Conservation (phyloP, 2,797 vertebrate genomes). For the Rhabdophis nuchalis region DNA sequence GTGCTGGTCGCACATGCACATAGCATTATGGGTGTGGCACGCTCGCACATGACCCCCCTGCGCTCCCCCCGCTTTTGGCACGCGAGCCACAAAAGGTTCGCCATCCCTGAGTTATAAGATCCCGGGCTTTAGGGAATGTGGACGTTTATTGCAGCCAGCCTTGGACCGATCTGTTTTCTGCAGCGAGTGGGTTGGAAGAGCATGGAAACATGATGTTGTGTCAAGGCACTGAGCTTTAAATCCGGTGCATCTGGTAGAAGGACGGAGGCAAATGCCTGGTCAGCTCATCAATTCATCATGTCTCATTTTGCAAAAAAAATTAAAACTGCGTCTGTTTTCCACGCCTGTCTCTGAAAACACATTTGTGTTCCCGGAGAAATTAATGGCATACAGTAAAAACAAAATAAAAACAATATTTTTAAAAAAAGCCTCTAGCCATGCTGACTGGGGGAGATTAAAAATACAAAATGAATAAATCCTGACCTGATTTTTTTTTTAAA, state of each 20-base stretch:
- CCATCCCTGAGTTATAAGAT: not conserved
- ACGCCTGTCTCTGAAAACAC: not conserved
- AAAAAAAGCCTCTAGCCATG: not conserved
- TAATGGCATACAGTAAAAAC: not conserved
- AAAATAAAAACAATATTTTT: no score
- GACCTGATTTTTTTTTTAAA: not conserved
- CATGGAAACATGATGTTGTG: not conserved
- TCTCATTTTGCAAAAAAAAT: not conserved
- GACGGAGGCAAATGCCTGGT: not conserved
- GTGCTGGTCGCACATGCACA: no score
- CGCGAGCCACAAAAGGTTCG: no score
- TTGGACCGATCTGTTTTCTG: not conserved
- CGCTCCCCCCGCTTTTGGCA: no score
- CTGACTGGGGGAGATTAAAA: not conserved
- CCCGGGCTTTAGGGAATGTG: not conserved
- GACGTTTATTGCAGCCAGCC: not conserved
- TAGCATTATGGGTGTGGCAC: no score
- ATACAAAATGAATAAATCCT: not conserved
- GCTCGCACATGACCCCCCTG: no score
- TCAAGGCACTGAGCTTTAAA: not conserved
- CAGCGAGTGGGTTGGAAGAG: not conserved
- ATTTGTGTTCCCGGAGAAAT: not conserved
- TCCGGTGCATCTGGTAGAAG: not conserved
- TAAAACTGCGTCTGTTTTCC: not conserved
- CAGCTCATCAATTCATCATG: not conserved